Evolutionary conservation across 2,113 vertebrate genomes (phyloP).

Genomic region (Aspidoscelis tigris): DNA sequence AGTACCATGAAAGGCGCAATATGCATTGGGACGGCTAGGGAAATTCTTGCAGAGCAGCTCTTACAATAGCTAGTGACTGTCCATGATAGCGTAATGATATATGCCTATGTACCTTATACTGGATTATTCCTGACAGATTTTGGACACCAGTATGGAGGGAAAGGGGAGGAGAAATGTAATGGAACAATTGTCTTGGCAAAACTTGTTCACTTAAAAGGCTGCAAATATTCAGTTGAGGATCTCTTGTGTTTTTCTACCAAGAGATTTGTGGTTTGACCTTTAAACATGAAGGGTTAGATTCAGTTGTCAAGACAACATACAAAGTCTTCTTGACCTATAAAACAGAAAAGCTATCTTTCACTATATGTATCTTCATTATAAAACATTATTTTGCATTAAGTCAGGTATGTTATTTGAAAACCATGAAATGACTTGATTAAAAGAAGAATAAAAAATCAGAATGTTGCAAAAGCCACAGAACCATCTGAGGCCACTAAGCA

Average conservation of each 20-base stretch:
- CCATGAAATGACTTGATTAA: neutral
- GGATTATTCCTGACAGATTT: neutral
- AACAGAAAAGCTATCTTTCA: neutral
- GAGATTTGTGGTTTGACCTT: neutral
- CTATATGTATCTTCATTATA: neutral
- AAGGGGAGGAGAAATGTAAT: neutral
- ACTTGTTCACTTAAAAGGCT: neutral
- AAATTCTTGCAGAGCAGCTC: neutral
- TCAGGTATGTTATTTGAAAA: neutral
- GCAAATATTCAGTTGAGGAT: neutral
- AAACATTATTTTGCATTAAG: conserved; percentile 1
- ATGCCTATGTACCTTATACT: neutral
- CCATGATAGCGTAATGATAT: neutral
- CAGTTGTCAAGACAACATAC: neutral
- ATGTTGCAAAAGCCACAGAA: neutral
- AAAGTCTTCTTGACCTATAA: neutral
- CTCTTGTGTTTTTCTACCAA: neutral
- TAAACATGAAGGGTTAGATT: conserved; percentile 1
- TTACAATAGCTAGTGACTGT: neutral
- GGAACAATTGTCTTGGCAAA: neutral
- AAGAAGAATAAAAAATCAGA: neutral
- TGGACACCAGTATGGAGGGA: neutral
- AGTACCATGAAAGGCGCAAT: too few species aligned
- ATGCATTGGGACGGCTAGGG: too few species aligned
- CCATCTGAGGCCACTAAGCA: conserved; percentile 9